Conservation (phyloP, 2,113 vertebrate genomes). For the Gavia stellata region DNA sequence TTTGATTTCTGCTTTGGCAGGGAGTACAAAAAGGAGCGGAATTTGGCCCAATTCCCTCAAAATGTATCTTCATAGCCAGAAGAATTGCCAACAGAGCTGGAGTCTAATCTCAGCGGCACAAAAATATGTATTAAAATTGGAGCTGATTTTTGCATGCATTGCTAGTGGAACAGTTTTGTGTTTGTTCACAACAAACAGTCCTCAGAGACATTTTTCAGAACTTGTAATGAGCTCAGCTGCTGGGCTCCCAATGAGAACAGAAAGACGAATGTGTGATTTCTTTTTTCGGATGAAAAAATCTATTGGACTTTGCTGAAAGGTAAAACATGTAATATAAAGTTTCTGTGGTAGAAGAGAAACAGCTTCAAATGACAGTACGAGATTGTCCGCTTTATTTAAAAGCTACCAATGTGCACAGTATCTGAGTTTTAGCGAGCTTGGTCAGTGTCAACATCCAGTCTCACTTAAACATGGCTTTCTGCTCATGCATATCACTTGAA, state of each 20-base stretch:
- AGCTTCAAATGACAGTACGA: neutral
- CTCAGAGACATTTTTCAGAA: neutral
- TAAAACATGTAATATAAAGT: neutral
- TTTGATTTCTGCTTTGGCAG: neutral
- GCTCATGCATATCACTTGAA: neutral
- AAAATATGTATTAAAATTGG: neutral
- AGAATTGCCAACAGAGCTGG: neutral
- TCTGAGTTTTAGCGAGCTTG: neutral
- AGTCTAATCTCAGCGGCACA: neutral
- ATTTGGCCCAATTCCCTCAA: neutral
- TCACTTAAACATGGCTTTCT: neutral
- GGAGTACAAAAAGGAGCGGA: neutral
- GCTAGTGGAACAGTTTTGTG: neutral
- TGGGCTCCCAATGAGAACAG: neutral
- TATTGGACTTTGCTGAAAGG: neutral
- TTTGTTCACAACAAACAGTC: neutral
- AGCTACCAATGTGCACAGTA: neutral
- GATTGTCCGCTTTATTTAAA: neutral
- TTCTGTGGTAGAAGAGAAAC: neutral
- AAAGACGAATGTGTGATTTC: neutral
- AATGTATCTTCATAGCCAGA: neutral
- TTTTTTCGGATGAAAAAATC: neutral
- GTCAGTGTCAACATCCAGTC: neutral
- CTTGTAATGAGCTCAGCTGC: neutral
- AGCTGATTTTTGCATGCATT: neutral